Conservation (phyloP, 2,888 invertebrate species). For the Xestia sexstrigata region DNA sequence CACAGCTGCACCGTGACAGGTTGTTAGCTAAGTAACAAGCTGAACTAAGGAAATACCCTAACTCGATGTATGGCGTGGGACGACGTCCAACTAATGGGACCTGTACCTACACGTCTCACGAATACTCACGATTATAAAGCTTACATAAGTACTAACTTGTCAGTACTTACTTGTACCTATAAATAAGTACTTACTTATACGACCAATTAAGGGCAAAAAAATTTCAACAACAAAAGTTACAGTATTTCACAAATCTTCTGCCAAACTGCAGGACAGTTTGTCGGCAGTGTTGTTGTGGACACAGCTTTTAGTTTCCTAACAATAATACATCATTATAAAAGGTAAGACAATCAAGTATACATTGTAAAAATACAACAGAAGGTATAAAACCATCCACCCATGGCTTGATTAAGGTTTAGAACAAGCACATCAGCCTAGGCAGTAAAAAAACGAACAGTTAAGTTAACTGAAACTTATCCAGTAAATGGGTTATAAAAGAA, state of each 20-base stretch:
- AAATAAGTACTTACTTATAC: too few relatives aligned
- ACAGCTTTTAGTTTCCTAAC: too few relatives aligned
- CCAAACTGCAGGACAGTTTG: too few relatives aligned
- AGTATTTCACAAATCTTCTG: too few relatives aligned
- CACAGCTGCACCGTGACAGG: slow-evolving; percentile 46
- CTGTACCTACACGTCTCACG: not conserved
- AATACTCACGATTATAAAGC: not conserved
- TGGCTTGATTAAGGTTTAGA: not conserved
- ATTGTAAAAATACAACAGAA: not conserved
- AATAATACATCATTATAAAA: too few relatives aligned
- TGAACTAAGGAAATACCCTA: slow-evolving; percentile 46
- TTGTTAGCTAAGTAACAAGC: slow-evolving; percentile 45
- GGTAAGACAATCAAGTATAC: too few relatives aligned
- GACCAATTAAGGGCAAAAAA: too few relatives aligned
- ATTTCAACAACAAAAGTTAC: too few relatives aligned
- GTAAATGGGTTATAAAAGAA: not conserved
- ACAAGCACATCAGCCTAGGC: not conserved
- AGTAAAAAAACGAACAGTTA: not conserved
- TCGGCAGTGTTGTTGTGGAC: too few relatives aligned
- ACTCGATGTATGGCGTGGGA: slow-evolving; percentile 35
- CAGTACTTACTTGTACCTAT: not conserved
- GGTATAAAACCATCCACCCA: not conserved
- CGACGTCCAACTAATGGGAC: slow-evolving; percentile 4
- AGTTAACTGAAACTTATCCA: not conserved
- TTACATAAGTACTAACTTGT: not conserved